Conservation (phyloP, 2,113 vertebrate species). For the Corythornis madagascariensis region DNA sequence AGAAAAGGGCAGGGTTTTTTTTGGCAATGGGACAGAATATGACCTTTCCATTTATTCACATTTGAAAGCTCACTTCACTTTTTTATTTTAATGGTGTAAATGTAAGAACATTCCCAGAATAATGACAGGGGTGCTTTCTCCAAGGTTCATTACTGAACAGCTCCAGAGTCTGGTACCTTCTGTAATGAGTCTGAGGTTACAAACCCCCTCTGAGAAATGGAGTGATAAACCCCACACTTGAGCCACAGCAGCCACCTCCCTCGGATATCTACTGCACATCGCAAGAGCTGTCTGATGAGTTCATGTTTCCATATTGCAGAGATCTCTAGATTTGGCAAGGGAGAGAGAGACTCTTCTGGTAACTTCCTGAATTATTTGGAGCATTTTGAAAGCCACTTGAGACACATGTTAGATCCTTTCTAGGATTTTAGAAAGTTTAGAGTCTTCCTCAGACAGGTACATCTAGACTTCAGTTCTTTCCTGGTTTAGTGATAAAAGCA, state of each 20-base stretch:
- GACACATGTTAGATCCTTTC: background rate
- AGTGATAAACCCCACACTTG: background rate
- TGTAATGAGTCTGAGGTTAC: background rate
- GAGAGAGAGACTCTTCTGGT: background rate
- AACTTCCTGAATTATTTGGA: background rate
- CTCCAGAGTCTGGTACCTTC: background rate
- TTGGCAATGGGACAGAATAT: background rate
- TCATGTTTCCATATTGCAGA: background rate
- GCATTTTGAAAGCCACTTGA: background rate
- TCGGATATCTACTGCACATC: background rate
- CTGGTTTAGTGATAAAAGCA: background rate
- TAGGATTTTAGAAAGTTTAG: background rate
- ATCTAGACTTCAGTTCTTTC: background rate
- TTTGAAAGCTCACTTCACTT: background rate
- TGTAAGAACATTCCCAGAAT: background rate
- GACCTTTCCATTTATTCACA: conserved; percentile 41
- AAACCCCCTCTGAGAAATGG: background rate
- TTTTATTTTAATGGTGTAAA: background rate
- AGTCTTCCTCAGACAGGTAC: background rate
- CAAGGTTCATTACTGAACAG: background rate
- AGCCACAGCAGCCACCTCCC: background rate
- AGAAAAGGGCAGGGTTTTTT: conserved; percentile 20
- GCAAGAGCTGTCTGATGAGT: background rate
- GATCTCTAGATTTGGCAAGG: background rate
- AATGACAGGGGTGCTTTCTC: background rate